phyloP scores from a whole-genome alignment of 1,140 invertebrate species.

The Aleiodes sp. region DNA sequence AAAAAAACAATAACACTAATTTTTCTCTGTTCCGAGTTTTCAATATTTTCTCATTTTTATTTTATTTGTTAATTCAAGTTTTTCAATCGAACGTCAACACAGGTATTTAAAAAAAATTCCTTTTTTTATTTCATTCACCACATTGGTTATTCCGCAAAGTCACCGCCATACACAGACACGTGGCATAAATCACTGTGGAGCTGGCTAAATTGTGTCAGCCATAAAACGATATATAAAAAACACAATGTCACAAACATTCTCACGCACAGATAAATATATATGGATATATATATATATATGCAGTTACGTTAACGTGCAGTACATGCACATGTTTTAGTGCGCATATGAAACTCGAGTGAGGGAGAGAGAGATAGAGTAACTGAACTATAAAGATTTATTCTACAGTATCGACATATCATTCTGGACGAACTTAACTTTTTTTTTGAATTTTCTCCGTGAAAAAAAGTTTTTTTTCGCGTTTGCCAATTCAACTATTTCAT shows the following conservation, averaged over 20 bases:
- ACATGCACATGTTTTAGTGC: not conserved
- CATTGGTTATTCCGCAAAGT: constrained; percentile 2
- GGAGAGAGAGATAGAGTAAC: no score
- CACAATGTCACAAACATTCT: not conserved
- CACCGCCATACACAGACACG: not conserved
- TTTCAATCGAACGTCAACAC: constrained; percentile 15
- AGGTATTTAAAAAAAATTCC: constrained; percentile 7
- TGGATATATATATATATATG: not conserved
- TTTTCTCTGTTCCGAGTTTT: not conserved
- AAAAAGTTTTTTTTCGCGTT: no score
- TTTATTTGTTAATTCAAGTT: not conserved
- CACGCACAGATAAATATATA: no score
- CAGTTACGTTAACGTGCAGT: not conserved
- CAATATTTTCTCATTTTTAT: not conserved
- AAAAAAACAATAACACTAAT: constrained; percentile 8
- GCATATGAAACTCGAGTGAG: no score
- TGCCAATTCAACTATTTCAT: no score
- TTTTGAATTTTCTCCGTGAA: no score
- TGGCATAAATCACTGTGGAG: not conserved
- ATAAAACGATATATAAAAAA: constrained; percentile 12
- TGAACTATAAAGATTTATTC: no score
- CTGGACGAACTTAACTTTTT: no score
- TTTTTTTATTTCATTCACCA: not conserved
- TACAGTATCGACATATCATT: no score
- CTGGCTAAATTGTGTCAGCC: constrained; percentile 1